Evolutionary conservation across 2,113 vertebrate species (phyloP).

Genomic region (Perca fluviatilis): DNA sequence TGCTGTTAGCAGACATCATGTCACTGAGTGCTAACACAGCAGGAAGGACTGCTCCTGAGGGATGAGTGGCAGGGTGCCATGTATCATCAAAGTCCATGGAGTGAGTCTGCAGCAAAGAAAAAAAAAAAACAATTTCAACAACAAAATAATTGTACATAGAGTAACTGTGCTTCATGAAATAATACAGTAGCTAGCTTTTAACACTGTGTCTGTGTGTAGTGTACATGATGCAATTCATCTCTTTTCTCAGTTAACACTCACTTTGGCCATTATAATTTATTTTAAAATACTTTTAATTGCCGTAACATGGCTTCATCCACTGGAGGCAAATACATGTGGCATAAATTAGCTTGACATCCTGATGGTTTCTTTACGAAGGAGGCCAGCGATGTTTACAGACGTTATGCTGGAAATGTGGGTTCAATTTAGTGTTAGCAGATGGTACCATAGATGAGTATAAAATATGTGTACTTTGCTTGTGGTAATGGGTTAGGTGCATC

Average conservation of each 20-base stretch:
- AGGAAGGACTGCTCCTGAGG: conserved; percentile 89
- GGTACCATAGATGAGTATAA: neutral
- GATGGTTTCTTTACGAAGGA: neutral
- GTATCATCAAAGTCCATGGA: conserved; percentile 95
- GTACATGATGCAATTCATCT: neutral
- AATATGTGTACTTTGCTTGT: neutral
- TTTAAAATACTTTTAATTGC: neutral
- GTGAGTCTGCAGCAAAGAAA: conserved; percentile 82
- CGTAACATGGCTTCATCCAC: neutral
- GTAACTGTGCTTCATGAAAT: neutral
- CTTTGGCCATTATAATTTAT: neutral
- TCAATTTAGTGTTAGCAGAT: conserved; percentile 16
- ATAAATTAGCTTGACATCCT: conserved; percentile 6
- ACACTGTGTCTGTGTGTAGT: neutral
- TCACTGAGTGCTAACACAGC: conserved; percentile 89
- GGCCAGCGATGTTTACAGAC: neutral
- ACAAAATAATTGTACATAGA: neutral
- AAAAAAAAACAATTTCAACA: too few species aligned
- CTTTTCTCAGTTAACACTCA: neutral
- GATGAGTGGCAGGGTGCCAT: conserved; percentile 93
- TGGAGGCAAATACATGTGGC: neutral
- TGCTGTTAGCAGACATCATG: conserved; percentile 84
- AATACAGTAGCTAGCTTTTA: neutral
- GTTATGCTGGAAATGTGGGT: conserved; percentile 13
- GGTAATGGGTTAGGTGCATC: neutral